Percentiles rank a stretch among this genome's conserved stretches.
Evolutionary conservation across 2,113 vertebrate species (phyloP).

Genomic region (Vombatus ursinus): DNA sequence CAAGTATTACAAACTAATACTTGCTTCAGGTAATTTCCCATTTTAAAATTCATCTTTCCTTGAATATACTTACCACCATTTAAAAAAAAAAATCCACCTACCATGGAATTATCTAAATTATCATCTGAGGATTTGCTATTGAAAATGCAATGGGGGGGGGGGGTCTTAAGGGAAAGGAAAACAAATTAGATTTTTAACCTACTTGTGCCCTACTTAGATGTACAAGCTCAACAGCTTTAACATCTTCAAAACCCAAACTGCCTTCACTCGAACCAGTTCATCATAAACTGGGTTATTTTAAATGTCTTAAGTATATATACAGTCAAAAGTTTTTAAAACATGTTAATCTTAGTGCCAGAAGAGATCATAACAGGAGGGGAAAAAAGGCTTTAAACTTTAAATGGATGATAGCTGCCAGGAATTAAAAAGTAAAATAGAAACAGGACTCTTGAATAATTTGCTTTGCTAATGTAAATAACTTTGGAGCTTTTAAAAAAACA

Average conservation of each 20-base stretch:
- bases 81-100: neutral
- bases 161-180: neutral
- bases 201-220: neutral
- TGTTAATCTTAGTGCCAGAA: neutral
- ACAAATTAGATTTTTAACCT: neutral
- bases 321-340: neutral
- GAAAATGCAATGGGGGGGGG: neutral
- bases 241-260: neutral
- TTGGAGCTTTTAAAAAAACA: neutral
- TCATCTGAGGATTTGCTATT: neutral
- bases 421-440: neutral
- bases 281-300: neutral
- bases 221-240: neutral
- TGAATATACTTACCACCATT: neutral
- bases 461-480: neutral
- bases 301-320: neutral
- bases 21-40: neutral
- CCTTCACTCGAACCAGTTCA: neutral
- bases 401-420: neutral
- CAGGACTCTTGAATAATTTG: neutral
- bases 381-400: neutral
- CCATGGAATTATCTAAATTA: neutral
- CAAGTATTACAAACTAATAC: neutral
- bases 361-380: neutral
- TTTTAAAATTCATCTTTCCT: constrained; percentile 10